phyloP scores from a whole-genome alignment of 2,797 vertebrate species.

The Cebuella pygmaea region DNA sequence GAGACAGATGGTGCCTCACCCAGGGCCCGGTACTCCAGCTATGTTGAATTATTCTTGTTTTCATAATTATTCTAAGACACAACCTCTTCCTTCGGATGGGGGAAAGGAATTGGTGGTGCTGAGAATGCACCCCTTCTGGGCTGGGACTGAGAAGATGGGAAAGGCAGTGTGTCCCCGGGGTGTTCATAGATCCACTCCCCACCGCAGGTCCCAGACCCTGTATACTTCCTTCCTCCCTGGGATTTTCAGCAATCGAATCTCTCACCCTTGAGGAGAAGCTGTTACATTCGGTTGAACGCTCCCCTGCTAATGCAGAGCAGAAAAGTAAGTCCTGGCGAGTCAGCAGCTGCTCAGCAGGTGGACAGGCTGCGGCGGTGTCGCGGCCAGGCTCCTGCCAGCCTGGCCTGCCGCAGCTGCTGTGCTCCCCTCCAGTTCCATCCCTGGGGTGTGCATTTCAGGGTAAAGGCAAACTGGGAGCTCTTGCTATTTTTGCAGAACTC shows the following conservation, averaged over 20 bases:
- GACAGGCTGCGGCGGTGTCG: neutral
- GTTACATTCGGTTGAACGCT: neutral
- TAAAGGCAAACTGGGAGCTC: neutral
- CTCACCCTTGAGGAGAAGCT: neutral
- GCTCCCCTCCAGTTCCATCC: too few species aligned
- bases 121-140: neutral
- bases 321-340: neutral
- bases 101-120: neutral
- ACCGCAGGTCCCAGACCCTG: neutral
- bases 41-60: neutral
- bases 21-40: neutral
- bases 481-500: neutral
- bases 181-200: neutral
- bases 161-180: neutral
- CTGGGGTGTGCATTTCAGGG: accelerated
- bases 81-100: neutral
- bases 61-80: neutral
- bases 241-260: neutral
- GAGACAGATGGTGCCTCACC: neutral
- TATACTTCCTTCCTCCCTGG: neutral
- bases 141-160: neutral
- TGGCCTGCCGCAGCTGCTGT: neutral
- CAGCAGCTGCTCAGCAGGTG: neutral
- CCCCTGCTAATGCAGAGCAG: neutral
- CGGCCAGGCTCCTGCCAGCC: neutral